phyloP scores from a whole-genome alignment of 2,113 vertebrate species.

The Dendropsophus ebraccatus region DNA sequence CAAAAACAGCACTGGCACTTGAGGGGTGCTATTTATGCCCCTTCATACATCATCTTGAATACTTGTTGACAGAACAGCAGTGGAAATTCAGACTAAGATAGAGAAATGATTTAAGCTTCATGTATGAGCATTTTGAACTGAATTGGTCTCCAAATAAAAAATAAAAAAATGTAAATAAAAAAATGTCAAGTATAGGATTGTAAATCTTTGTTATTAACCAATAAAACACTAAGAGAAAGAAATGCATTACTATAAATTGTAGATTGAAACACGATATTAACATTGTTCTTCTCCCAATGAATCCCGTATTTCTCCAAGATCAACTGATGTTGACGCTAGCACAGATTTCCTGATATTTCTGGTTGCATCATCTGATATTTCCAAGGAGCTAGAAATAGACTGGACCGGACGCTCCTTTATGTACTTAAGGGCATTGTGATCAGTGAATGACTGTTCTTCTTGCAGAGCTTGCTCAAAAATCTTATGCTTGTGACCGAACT shows the following conservation, averaged over 20 bases:
- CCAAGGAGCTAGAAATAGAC: conserved; percentile 72
- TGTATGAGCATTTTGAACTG: background rate
- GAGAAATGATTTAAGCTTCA: background rate
- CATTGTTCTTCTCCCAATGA: conserved; percentile 76
- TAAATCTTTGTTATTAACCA: background rate
- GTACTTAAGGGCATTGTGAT: conserved; percentile 91
- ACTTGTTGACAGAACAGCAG: background rate
- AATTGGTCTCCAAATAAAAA: background rate
- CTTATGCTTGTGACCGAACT: conserved; percentile 96
- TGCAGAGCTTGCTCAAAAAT: conserved; percentile 92
- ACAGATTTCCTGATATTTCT: conserved; percentile 66
- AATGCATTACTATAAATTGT: conserved; percentile 16
- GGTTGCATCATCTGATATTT: conserved; percentile 68
- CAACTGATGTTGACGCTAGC: conserved; percentile 66
- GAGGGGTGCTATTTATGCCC: background rate
- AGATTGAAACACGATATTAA: conserved; percentile 56
- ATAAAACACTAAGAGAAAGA: background rate
- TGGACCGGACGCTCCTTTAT: conserved; percentile 87
- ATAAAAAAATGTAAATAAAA: background rate
- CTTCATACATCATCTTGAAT: background rate
- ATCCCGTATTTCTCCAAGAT: conserved; percentile 74
- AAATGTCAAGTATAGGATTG: background rate
- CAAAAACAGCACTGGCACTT: conserved; percentile 22
- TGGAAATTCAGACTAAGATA: background rate
- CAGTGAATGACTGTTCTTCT: conserved; percentile 90